Percentiles rank a stretch among this genome's conserved stretches.
Evolutionary conservation across 2,113 vertebrate species (phyloP).

Genomic region (Antechinus stuartii): DNA sequence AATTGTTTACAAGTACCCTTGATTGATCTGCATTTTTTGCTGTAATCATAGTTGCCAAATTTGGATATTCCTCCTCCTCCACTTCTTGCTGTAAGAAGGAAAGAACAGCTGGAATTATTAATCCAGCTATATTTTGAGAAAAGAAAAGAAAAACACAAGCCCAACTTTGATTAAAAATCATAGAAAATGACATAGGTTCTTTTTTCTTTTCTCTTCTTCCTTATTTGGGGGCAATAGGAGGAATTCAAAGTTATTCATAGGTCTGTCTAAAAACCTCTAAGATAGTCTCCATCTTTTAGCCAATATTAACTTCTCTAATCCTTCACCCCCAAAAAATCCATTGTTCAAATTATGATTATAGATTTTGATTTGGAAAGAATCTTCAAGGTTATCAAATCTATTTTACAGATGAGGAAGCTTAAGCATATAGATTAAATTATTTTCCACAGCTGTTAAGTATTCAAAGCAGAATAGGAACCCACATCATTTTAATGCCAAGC

Average conservation of each 20-base stretch:
- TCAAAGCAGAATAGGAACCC: not conserved
- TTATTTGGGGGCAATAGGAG: not conserved
- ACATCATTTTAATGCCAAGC: not conserved
- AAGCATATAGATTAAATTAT: not conserved
- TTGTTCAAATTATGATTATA: not conserved
- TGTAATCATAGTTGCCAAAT: slow-evolving; percentile 71
- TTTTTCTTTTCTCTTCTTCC: not conserved
- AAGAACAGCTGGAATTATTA: slow-evolving; percentile 66
- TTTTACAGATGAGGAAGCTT: not conserved
- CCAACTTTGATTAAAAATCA: not conserved
- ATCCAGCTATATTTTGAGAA: slow-evolving; percentile 5
- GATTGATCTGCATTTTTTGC: slow-evolving; percentile 42
- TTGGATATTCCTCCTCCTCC: slow-evolving; percentile 40
- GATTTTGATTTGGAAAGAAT: not conserved
- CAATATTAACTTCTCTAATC: not conserved
- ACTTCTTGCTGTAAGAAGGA: slow-evolving; percentile 72
- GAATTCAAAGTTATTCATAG: not conserved
- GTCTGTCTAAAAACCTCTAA: not conserved
- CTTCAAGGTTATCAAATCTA: not conserved
- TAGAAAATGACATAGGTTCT: not conserved
- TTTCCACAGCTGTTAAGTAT: not conserved
- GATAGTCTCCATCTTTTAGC: not conserved
- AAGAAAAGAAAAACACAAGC: not conserved
- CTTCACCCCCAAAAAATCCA: not conserved
- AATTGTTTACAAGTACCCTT: slow-evolving; percentile 60